phyloP scores from a whole-genome alignment of 2,797 vertebrate genomes.

The Poecilia gillii region DNA sequence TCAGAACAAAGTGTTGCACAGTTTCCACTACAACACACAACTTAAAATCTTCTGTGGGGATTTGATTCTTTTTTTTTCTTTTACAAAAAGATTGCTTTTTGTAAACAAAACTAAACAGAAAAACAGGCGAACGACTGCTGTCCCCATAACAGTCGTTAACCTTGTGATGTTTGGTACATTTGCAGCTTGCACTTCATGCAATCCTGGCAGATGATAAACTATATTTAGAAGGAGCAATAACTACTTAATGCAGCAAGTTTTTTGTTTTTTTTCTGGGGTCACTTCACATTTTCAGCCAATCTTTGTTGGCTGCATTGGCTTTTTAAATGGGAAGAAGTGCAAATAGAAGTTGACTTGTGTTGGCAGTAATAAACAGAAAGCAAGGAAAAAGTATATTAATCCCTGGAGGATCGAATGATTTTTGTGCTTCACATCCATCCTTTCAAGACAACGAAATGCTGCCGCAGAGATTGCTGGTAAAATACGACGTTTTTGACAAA shows the following conservation, averaged over 20 bases:
- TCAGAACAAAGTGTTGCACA: not conserved
- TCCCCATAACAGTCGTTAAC: not conserved
- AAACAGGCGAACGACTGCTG: not conserved
- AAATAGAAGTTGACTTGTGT: not conserved
- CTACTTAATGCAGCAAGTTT: not conserved
- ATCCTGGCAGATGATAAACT: not conserved
- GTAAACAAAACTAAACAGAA: not conserved
- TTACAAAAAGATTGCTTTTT: not conserved
- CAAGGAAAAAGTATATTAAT: not conserved
- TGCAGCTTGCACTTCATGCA: not conserved
- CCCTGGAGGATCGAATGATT: not conserved
- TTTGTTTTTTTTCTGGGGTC: not conserved
- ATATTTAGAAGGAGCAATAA: not conserved
- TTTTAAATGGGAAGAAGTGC: slow-evolving; percentile 5
- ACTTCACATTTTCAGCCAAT: not conserved
- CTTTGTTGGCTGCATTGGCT: not conserved
- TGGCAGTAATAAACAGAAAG: slow-evolving; percentile 6
- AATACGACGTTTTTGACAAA: not conserved
- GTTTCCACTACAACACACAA: not conserved
- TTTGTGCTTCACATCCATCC: not conserved
- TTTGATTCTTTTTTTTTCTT: not conserved
- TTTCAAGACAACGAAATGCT: not conserved
- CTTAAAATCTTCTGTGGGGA: not conserved
- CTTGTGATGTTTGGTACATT: not conserved
- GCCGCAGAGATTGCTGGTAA: not conserved